Evolutionary conservation across 1,140 invertebrate genomes (phyloP).

Genomic region (Dinoponera quadriceps): DNA sequence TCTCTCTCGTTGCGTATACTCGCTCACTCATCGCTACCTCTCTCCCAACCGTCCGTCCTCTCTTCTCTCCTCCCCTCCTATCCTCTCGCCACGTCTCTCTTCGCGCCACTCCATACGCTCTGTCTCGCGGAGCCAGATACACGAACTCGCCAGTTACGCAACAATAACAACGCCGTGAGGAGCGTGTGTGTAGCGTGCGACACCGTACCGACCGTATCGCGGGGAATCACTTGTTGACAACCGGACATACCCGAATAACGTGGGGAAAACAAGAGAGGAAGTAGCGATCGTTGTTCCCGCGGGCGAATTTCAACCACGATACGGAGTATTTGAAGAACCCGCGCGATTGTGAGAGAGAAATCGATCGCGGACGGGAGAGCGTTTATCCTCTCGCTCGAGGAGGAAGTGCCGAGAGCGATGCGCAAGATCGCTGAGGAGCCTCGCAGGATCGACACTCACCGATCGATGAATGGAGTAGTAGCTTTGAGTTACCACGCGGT

Average conservation of each 20-base stretch:
- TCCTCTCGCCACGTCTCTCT: background rate
- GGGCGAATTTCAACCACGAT: background rate
- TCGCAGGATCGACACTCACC: background rate
- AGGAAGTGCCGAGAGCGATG: background rate
- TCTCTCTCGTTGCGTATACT: constrained; percentile 65
- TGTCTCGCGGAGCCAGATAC: constrained; percentile 64
- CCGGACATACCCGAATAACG: background rate
- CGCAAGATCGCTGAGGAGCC: background rate
- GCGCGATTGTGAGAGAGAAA: constrained; percentile 12
- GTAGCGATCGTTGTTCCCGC: constrained; percentile 26
- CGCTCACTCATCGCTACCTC: constrained; percentile 67
- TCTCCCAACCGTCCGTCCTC: background rate
- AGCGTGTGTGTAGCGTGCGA: constrained; percentile 72
- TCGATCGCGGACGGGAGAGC: constrained; percentile 1
- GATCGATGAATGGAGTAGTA: constrained; percentile 24
- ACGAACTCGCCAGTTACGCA: constrained; percentile 76
- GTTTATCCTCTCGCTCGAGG: background rate
- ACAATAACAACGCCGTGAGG: constrained; percentile 78
- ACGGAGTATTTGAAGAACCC: no score
- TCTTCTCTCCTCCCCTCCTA: background rate
- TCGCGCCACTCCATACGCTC: constrained; percentile 37
- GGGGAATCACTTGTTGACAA: constrained; percentile 71
- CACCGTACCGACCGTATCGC: constrained; percentile 56
- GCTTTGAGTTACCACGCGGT: background rate
- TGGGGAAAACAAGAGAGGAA: background rate